These are phyloP conservation scores for Pseudorectes ferrugineus DNA, from an alignment of 2,113 vertebrate species.

Conservation along the genomic window DNA sequence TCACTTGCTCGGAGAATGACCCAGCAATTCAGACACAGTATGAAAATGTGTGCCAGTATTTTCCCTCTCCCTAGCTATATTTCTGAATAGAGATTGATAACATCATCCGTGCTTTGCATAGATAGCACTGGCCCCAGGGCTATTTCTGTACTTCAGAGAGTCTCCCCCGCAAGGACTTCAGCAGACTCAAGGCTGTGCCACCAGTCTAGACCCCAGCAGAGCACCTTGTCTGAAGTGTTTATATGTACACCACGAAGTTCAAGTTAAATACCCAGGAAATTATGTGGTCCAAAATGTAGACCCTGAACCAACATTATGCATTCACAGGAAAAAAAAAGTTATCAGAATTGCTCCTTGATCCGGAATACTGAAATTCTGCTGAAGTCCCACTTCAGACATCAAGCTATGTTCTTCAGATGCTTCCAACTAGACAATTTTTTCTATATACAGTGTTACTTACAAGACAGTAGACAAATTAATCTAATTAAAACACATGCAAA, in stretches of 20 bases:
- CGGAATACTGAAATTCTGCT: neutral
- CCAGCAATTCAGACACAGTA: neutral
- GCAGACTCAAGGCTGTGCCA: neutral
- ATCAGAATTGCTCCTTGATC: neutral
- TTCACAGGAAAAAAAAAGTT: neutral
- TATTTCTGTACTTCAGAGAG: neutral
- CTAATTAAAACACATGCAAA: neutral
- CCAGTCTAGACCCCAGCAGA: neutral
- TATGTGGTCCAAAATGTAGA: neutral
- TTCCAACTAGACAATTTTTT: neutral
- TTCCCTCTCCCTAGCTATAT: neutral
- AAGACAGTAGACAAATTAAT: neutral
- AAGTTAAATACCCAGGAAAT: neutral
- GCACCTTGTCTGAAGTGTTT: neutral
- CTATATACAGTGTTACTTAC: neutral
- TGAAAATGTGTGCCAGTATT: neutral
- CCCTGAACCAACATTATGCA: neutral
- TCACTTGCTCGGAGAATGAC: neutral
- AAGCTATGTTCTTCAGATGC: neutral
- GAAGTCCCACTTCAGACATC: neutral
- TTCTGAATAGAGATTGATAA: neutral
- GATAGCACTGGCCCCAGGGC: neutral
- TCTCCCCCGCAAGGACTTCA: accelerated
- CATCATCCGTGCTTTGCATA: neutral
- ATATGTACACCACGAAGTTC: accelerated